A percentile compares a stretch with the other conserved stretches of the same genome.
Conservation (phyloP, 2,888 invertebrate genomes). For the Synanthedon andrenaeformis region DNA sequence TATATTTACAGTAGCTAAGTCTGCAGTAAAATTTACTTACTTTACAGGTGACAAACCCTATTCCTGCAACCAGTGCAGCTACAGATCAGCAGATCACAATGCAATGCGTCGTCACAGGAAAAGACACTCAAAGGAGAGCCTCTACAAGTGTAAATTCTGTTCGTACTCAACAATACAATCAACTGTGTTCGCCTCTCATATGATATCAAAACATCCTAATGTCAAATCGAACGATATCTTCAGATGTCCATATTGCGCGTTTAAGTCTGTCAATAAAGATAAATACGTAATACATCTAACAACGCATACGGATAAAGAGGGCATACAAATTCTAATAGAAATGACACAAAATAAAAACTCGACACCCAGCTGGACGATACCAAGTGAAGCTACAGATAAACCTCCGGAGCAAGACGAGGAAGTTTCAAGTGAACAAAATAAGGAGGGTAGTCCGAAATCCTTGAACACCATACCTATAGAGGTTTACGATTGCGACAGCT, state of each 20-base stretch:
- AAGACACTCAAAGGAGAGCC: constrained; percentile 79
- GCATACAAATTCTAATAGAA: constrained; percentile 41
- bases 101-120: constrained; percentile 83
- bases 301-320: constrained; percentile 61
- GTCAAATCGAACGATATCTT: constrained; percentile 72
- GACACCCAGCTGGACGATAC: constrained; percentile 58
- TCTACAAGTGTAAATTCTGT: constrained; percentile 84
- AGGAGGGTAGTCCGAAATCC: constrained; percentile 27
- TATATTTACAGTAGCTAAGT: no score
- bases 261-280: constrained; percentile 74
- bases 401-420: constrained; percentile 16
- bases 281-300: constrained; percentile 70
- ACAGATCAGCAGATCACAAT: constrained; percentile 83
- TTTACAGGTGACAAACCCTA: constrained; percentile 80
- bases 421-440: constrained; percentile 21
- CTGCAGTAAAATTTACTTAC: background rate
- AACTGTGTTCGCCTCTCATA: constrained; percentile 80
- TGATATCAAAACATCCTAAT: constrained; percentile 83
- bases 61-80: constrained; percentile 79
- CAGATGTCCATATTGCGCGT: constrained; percentile 72
- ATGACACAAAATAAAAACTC: constrained; percentile 38
- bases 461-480: constrained; percentile 53
- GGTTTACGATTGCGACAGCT: constrained; percentile 55
- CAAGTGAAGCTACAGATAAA: constrained; percentile 35
- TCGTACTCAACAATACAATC: constrained; percentile 85